Percentiles rank a stretch among this genome's conserved stretches.
phyloP scores from a whole-genome alignment of 1,140 invertebrate species.

The Brachionus plicatilis region DNA sequence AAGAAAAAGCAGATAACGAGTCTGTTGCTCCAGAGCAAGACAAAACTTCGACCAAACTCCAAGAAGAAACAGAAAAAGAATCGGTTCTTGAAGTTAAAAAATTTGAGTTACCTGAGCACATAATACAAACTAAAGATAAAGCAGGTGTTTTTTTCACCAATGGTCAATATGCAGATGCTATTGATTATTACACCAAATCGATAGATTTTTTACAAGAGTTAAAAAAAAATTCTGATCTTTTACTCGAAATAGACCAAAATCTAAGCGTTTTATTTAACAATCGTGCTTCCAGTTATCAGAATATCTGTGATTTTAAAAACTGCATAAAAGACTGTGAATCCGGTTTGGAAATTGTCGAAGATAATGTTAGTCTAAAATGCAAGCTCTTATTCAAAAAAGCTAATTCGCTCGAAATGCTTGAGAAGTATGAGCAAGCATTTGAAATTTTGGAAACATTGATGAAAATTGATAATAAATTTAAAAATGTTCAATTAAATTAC shows the following conservation, averaged over 20 bases:
- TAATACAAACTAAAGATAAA: neutral
- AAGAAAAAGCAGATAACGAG: neutral
- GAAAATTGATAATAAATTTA: slow-evolving; percentile 27
- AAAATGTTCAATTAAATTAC: slow-evolving; percentile 31
- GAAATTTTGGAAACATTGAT: neutral
- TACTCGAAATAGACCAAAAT: neutral
- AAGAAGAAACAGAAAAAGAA: neutral
- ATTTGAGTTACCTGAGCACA: neutral
- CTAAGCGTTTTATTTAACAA: slow-evolving; percentile 4
- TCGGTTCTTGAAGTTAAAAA: neutral
- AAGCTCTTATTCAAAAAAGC: slow-evolving; percentile 30
- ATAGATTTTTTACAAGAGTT: neutral
- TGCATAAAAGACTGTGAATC: slow-evolving; percentile 25
- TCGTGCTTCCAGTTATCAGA: neutral
- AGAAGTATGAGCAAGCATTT: slow-evolving; percentile 25
- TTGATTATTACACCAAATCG: neutral
- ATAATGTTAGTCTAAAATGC: neutral
- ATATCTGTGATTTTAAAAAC: slow-evolving; percentile 29
- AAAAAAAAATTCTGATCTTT: slow-evolving; percentile 1
- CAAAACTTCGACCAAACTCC: neutral
- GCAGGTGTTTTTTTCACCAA: neutral
- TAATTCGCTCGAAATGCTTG: neutral
- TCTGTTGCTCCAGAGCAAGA: neutral
- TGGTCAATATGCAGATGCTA: slow-evolving; percentile 31
- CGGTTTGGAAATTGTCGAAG: neutral